Conservation (phyloP, 2,797 vertebrate species). For the Neosilurus mollespiculum region DNA sequence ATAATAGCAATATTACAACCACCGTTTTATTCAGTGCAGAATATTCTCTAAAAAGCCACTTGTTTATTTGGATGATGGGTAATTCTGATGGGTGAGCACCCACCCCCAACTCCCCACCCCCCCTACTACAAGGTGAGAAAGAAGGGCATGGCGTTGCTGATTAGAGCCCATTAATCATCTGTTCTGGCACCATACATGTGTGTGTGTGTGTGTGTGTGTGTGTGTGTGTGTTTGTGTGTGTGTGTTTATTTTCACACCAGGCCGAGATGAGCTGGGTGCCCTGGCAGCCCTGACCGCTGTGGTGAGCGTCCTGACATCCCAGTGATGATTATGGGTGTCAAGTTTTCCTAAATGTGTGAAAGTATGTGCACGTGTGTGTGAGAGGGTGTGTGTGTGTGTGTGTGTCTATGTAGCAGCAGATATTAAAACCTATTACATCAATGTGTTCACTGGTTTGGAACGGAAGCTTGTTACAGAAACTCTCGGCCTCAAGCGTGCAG, state of each 20-base stretch:
- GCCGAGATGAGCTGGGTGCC: conserved; percentile 51
- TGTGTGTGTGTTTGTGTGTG: conserved; percentile 14
- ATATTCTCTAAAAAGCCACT: not conserved
- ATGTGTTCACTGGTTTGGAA: conserved; percentile 58
- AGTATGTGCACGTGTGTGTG: conserved; percentile 15
- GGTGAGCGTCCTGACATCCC: conserved; percentile 40
- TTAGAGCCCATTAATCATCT: conserved; percentile 47
- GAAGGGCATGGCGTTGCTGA: conserved; percentile 14
- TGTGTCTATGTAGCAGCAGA: conserved; percentile 51
- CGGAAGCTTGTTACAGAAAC: conserved; percentile 31
- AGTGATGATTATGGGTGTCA: conserved; percentile 54
- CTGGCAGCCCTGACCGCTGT: conserved; percentile 45
- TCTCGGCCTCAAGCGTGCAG: not conserved
- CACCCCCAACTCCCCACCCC: not conserved
- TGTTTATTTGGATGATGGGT: conserved; percentile 4
- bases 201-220: not conserved
- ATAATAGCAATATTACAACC: not conserved
- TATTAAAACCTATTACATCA: conserved; percentile 66
- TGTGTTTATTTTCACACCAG: conserved; percentile 48
- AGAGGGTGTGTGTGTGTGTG: conserved; percentile 26
- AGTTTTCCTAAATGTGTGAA: conserved; percentile 40
- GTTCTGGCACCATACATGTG: conserved; percentile 10
- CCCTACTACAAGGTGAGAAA: conserved; percentile 35
- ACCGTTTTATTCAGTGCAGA: not conserved
- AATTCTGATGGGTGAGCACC: not conserved